Evolutionary conservation across 2,797 vertebrate species (phyloP), one percentile per base, ranked within the genome.

Genomic region (Anolis apletophallus): DNA sequence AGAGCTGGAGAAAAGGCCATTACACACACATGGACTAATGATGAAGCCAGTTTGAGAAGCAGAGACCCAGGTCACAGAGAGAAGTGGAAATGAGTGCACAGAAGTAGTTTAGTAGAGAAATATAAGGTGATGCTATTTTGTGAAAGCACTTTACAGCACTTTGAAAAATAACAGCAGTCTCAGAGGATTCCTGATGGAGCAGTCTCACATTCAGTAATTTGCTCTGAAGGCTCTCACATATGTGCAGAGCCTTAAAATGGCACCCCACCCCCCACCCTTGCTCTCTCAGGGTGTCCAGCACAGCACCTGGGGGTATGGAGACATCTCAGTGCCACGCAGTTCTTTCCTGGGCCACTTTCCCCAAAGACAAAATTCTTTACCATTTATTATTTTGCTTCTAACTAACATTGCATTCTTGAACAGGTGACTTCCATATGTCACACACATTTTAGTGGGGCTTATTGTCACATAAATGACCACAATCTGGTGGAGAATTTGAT

Each of bases 171-270:
- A 90, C 64, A 91, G 1, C 67, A 23, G 3, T 82, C 83, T 90
- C 91, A 85, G 52, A 88, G 88, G 89, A 90, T 86, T 91, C 88
- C 77, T 92, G 89, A 92, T 87, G 79, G 84, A 91, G 80, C 75
- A 91, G 61, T 91, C 85, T 92, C 75, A 89, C 74, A 84, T 88
- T 89, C 14, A 1, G 46, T 72, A 91, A 82, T 84, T 93, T 89
- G 52, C 57, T 87, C 85, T 87, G 88, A 92, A 91, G 40, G 32
- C 69, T 85, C 46, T 86, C 78, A 61, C 75, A 68, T 80, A 81
- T 50, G 83, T 87, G 10, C 57, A 85, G 11, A 5, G 0, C 90
- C 81, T 88, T 91, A 80, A 91, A 93, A 92, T 91, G 85, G 72
- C 79, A 90, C 86, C 78, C 90, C 92, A 90, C 81, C 17, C 83